phyloP scores from a whole-genome alignment of 2,113 vertebrate genomes.

The Polypterus senegalus region DNA sequence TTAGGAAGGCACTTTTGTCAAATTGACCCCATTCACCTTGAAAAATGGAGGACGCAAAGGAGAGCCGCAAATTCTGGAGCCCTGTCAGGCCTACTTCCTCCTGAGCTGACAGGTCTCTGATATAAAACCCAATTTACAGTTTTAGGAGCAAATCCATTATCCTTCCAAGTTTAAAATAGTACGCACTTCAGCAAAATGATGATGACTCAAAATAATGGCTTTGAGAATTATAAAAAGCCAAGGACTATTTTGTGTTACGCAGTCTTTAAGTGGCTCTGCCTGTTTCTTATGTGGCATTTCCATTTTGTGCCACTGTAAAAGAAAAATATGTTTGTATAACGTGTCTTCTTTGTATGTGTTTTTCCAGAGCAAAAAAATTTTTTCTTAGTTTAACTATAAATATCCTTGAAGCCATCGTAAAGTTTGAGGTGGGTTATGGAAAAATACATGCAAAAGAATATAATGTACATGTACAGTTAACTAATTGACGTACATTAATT shows the following conservation, averaged over 20 bases:
- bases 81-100: constrained; percentile 39
- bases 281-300: too few species aligned
- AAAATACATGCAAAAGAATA: too few species aligned
- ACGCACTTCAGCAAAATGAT: constrained; percentile 61
- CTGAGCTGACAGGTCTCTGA: constrained; percentile 47
- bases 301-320: too few species aligned
- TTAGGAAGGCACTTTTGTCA: constrained; percentile 33
- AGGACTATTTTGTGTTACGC: constrained; percentile 51
- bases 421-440: too few species aligned
- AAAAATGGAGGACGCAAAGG: constrained; percentile 32
- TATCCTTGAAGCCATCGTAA: too few species aligned
- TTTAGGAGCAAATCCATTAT: constrained; percentile 68
- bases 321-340: too few species aligned
- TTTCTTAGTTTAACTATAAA: too few species aligned
- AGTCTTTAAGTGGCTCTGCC: constrained; percentile 26
- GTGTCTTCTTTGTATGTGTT: too few species aligned
- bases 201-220: constrained; percentile 50
- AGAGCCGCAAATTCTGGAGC: constrained; percentile 39
- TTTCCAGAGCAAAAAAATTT: too few species aligned
- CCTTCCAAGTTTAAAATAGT: constrained; percentile 57
- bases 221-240: constrained; percentile 62
- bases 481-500: too few species aligned
- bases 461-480: too few species aligned
- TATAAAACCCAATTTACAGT: constrained; percentile 67
- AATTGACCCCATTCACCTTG: constrained; percentile 53